Conservation (phyloP, 2,888 invertebrate species). For the Nebria brevicollis region DNA sequence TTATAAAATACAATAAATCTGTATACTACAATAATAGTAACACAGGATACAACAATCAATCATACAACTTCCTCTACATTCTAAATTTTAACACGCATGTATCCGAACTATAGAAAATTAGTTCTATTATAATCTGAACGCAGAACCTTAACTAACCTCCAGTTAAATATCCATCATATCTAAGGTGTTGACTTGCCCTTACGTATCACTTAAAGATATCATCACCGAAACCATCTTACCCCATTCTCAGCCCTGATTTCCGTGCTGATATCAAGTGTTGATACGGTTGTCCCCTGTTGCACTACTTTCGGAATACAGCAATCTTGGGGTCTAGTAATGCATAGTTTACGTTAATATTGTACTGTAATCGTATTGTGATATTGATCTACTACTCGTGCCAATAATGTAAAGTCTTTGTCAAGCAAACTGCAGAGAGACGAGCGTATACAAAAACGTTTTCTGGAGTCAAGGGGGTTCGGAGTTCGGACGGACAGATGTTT, state of each 20-base stretch:
- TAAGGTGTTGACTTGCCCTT: constrained; percentile 38
- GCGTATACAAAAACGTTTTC: background rate
- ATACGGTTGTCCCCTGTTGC: background rate
- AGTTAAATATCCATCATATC: constrained; percentile 40
- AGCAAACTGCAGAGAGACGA: background rate
- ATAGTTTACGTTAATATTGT: background rate
- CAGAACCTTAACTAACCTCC: constrained; percentile 29
- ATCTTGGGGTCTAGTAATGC: background rate
- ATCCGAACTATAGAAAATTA: constrained; percentile 38
- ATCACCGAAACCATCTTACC: background rate
- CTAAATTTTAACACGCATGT: constrained; percentile 9
- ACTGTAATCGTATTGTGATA: constrained; percentile 10
- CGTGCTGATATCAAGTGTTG: background rate
- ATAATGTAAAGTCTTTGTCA: background rate
- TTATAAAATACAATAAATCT: too few species aligned
- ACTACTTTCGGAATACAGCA: background rate
- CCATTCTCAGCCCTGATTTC: background rate
- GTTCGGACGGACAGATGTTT: background rate
- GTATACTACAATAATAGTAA: too few species aligned
- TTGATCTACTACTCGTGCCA: constrained; percentile 1
- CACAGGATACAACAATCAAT: background rate
- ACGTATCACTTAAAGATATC: constrained; percentile 8
- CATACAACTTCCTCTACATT: background rate
- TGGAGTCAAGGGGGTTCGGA: background rate
- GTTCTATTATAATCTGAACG: constrained; percentile 31